These are phyloP conservation scores for Pelodytes ibericus DNA, from an alignment of 2,797 vertebrate species.

Conservation along the genomic window DNA sequence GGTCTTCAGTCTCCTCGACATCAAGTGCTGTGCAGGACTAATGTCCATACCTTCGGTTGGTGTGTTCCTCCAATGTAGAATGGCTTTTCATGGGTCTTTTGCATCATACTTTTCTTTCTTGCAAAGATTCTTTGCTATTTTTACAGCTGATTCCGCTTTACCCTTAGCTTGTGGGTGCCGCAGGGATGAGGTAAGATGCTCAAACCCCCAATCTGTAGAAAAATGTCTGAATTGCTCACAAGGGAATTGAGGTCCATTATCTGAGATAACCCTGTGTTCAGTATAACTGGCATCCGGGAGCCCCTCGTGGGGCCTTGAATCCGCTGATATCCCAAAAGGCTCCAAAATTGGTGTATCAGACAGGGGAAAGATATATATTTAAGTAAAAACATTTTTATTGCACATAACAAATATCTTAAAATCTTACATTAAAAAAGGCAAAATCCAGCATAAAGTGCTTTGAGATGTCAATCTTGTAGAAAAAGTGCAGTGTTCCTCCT, in stretches of 20 bases:
- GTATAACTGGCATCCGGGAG: no score
- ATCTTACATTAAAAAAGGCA: no score
- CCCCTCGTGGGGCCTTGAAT: no score
- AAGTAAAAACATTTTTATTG: no score
- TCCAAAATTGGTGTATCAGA: no score
- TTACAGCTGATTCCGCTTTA: slow-evolving; percentile 2
- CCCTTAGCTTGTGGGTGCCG: not conserved
- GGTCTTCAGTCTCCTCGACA: slow-evolving; percentile 8
- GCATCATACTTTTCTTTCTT: slow-evolving; percentile 6
- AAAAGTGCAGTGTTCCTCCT: no score
- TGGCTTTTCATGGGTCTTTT: not conserved
- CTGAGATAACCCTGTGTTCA: not conserved
- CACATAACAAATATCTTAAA: no score
- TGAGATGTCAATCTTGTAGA: no score
- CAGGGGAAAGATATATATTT: no score
- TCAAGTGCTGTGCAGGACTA: not conserved
- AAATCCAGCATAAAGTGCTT: no score
- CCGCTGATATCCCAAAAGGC: no score
- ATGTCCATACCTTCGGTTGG: slow-evolving; percentile 6
- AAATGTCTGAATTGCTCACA: not conserved
- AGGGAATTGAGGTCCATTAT: not conserved
- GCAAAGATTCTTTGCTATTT: not conserved
- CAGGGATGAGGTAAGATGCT: not conserved
- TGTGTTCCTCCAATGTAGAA: slow-evolving; percentile 17
- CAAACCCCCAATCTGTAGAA: slow-evolving; percentile 1